Conservation (phyloP, 2,113 vertebrate genomes). For the Ovis canadensis region DNA sequence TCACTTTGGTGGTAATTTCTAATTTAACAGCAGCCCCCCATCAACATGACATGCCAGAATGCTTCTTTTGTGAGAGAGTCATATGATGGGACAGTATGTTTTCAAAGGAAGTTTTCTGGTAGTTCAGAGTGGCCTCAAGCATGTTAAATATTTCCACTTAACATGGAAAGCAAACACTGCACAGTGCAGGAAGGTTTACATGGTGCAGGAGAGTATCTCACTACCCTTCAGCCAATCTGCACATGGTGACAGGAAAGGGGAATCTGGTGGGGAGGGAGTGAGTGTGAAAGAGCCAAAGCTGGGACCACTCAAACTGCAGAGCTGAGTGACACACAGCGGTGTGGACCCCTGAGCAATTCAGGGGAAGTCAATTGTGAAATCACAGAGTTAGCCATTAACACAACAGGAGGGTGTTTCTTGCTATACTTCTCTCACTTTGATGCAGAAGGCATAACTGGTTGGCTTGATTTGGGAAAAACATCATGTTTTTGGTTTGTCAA, state of each 20-base stretch:
- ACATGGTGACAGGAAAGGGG: background rate
- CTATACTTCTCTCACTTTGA: background rate
- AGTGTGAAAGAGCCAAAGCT: background rate
- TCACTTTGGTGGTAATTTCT: conserved; percentile 50
- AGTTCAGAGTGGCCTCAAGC: background rate
- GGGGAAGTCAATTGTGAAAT: background rate
- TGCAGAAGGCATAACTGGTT: background rate
- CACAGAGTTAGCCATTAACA: background rate
- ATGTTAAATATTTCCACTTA: background rate
- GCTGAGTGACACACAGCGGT: rapidly evolving
- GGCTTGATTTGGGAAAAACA: background rate
- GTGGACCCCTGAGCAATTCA: rapidly evolving
- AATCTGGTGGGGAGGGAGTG: rapidly evolving
- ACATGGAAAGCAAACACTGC: background rate
- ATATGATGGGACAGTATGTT: background rate
- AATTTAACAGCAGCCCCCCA: conserved; percentile 43
- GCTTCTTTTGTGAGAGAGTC: background rate
- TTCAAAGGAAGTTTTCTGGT: background rate
- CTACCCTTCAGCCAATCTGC: background rate
- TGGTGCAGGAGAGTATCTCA: rapidly evolving
- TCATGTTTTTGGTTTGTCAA: background rate
- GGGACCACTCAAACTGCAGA: background rate
- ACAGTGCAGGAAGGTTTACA: too few relatives aligned
- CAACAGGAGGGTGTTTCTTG: too few relatives aligned
- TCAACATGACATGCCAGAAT: background rate